Evolutionary conservation across 2,888 invertebrate genomes (phyloP), one percentile per base, ranked within the genome.

Genomic region (Drosophila melanosoma): DNA sequence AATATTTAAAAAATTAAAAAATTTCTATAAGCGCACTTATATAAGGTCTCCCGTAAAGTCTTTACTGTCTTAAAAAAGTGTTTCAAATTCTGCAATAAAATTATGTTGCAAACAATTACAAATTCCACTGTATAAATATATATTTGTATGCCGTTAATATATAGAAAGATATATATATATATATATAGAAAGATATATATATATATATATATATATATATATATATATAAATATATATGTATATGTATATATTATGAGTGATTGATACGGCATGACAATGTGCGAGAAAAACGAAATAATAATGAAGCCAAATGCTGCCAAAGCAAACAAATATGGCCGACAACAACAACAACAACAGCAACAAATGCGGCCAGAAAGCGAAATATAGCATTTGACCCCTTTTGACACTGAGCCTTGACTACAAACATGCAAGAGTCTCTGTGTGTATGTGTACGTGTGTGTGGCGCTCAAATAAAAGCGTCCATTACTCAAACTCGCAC

Each of bases 371-470:
- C 64, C 51, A 26, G 35, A 38, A 38, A 61, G 48, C 67, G 33
- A 67, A 61, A 68, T 74, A 78, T 72, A 79, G 81, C 87, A 84
- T 89, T 87, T 91, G 90, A 90, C 90, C 91, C 90, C 90, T 91
- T 90, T 91, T 90, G 87, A 90, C 89, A 83, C 82, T 79, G 60
- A 71, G 78, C 67, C 67, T 71, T 67, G 51, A 66, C 74, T 57
- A 35, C 38, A n/a, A 15, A 7, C 36, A 26, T 54, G 51, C n/a
- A 15, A 8, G 17, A 0, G 20, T 52, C 20, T 23, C 15, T 20
- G 5, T 26, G 48, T 38, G 36, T 59, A 35, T 56, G 56, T 51
- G 45, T 62, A 42, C 17, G 64, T 60, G 70, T 70, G 65, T 81
- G 77, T 81, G 71, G 71, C 62, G 79, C 72, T 74, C 87, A 88